These are phyloP conservation scores for Gorilla gorilla DNA, from an alignment of 2,113 vertebrate species.

Conservation along the genomic window DNA sequence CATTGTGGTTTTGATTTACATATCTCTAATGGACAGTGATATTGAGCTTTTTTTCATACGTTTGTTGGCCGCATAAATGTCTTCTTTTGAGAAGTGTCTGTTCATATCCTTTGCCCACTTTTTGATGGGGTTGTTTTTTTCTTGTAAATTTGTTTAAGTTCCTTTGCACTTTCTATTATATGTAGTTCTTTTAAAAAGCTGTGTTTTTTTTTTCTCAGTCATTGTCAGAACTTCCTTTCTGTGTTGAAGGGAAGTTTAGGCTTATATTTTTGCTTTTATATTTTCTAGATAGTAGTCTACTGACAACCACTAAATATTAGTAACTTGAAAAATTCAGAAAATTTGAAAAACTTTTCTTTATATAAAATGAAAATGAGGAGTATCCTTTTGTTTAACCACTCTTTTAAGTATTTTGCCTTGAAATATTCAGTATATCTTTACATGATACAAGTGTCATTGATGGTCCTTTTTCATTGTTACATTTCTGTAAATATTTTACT, in stretches of 20 bases:
- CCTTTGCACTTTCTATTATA: not conserved
- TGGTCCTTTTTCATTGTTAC: not conserved
- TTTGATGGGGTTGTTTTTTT: too few relatives aligned
- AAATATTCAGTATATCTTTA: not conserved
- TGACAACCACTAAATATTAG: not conserved
- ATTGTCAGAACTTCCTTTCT: not conserved
- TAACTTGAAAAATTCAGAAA: not conserved
- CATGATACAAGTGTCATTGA: not conserved
- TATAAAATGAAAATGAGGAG: not conserved
- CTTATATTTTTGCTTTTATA: not conserved
- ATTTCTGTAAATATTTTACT: not conserved
- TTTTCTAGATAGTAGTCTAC: not conserved
- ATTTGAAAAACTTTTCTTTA: not conserved
- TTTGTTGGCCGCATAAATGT: too few relatives aligned
- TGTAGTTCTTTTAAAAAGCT: not conserved
- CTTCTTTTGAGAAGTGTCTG: too few relatives aligned
- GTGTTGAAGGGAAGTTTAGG: not conserved
- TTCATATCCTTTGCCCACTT: too few relatives aligned
- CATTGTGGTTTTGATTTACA: too few relatives aligned
- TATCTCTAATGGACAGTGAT: too few relatives aligned
- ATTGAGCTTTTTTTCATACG: too few relatives aligned
- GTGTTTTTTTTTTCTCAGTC: not conserved
- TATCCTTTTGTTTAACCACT: not conserved
- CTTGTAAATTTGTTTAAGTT: too few relatives aligned
- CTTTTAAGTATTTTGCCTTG: conserved; percentile 17